phyloP scores from a whole-genome alignment of 2,888 invertebrate genomes.

The Andrena dorsata region DNA sequence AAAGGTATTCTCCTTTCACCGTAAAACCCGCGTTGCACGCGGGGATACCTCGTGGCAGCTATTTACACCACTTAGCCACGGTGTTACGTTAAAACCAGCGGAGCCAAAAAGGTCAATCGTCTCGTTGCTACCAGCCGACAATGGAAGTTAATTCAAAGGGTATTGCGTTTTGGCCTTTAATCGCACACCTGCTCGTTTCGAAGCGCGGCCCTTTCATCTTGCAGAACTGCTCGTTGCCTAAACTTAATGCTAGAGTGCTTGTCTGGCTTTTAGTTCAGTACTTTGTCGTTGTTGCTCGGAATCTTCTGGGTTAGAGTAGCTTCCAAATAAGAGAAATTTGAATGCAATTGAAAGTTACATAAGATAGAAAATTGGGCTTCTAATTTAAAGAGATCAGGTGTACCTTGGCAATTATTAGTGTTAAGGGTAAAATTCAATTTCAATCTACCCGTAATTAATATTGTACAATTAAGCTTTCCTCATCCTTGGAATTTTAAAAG shows the following conservation, averaged over 20 bases:
- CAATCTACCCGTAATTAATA: too few relatives aligned
- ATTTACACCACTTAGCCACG: conserved; percentile 68
- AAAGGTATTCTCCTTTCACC: conserved; percentile 72
- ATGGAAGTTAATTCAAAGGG: conserved; percentile 60
- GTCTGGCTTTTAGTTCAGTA: too few relatives aligned
- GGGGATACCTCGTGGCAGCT: conserved; percentile 55
- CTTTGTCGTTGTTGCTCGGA: too few relatives aligned
- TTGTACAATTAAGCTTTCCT: too few relatives aligned
- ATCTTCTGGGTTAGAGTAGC: too few relatives aligned
- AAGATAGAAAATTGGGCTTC: too few relatives aligned
- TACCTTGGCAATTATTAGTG: too few relatives aligned
- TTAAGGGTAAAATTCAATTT: too few relatives aligned
- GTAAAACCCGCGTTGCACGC: conserved; percentile 50
- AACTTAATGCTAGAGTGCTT: conserved; percentile 33
- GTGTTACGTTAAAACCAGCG: conserved; percentile 56
- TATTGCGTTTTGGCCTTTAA: conserved; percentile 64
- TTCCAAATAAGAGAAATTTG: too few relatives aligned
- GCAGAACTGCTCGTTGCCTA: conserved; percentile 25
- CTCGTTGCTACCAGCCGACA: conserved; percentile 64
- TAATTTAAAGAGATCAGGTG: too few relatives aligned
- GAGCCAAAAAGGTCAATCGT: conserved; percentile 71
- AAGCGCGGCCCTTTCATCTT: conserved; percentile 39
- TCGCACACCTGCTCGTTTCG: conserved; percentile 54
- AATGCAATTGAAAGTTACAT: too few relatives aligned
- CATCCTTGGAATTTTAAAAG: not conserved